phyloP scores from a whole-genome alignment of 30 jellyfish, hydroid and myxozoan genomes.

The Aurelia aurita region DNA sequence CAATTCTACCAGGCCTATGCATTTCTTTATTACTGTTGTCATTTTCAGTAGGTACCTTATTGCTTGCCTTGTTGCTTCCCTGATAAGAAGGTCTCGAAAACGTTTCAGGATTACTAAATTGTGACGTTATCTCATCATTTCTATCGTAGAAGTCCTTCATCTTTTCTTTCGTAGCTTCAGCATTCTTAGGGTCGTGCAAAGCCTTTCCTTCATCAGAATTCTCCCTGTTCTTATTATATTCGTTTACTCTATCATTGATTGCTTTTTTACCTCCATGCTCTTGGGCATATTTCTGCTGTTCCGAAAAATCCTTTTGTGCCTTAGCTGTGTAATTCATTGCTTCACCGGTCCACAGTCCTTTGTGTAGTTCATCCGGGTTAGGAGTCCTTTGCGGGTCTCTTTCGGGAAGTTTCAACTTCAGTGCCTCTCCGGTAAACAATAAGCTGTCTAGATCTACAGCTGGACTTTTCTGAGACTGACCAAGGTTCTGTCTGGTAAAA shows the following conservation, averaged over 20 bases:
- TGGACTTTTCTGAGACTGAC: not conserved
- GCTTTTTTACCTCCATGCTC: conserved; percentile 18
- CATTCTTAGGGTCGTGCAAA: conserved; percentile 22
- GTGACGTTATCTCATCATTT: conserved; percentile 3
- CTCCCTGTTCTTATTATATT: conserved; percentile 6
- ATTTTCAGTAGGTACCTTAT: too few relatives aligned
- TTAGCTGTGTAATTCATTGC: conserved; percentile 7
- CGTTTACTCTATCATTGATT: not conserved
- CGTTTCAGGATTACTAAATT: too few relatives aligned
- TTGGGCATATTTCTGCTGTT: conserved; percentile 17
- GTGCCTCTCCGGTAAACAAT: conserved; percentile 4
- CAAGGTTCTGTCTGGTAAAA: not conserved
- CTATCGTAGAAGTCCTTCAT: conserved; percentile 39
- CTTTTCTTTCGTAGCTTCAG: conserved; percentile 25
- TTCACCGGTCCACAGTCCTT: conserved; percentile 61
- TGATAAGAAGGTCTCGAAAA: too few relatives aligned
- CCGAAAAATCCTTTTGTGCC: conserved; percentile 11
- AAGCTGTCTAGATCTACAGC: not conserved
- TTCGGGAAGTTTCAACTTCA: not conserved
- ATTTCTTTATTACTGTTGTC: too few relatives aligned
- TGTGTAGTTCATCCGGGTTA: conserved; percentile 57
- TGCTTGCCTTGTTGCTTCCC: too few relatives aligned
- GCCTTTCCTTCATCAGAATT: not conserved
- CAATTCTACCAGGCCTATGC: too few relatives aligned
- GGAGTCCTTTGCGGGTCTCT: conserved; percentile 43